A percentile compares a stretch with the other conserved stretches of the same genome.
Conservation (phyloP, 2,797 vertebrate species). For the Rhynchotus rufescens region DNA sequence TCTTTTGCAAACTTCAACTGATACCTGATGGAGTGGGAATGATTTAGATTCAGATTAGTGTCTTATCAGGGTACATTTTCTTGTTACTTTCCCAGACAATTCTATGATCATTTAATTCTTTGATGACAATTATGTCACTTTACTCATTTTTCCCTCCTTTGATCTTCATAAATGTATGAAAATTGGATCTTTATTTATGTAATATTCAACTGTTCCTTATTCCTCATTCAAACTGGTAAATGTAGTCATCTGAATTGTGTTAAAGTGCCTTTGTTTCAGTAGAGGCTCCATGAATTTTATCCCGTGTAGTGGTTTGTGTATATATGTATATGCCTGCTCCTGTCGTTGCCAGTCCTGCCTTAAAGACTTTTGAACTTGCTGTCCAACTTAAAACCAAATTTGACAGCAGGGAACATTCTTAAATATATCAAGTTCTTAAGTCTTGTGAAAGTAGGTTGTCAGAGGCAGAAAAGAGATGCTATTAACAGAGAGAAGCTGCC, state of each 20-base stretch:
- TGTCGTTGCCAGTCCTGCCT: slow-evolving; percentile 10
- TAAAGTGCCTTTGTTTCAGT: slow-evolving; percentile 4
- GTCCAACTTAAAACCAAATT: slow-evolving; percentile 48
- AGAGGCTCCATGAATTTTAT: neutral
- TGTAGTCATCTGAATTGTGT: neutral
- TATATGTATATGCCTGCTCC: neutral
- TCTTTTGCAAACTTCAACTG: neutral
- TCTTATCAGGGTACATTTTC: neutral
- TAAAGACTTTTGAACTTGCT: slow-evolving; percentile 63
- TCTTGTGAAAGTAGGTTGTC: slow-evolving; percentile 49
- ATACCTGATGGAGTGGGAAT: neutral
- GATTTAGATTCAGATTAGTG: neutral
- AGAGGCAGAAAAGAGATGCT: slow-evolving; percentile 47
- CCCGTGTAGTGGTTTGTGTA: neutral
- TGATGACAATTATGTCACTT: slow-evolving; percentile 27
- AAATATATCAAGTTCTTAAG: slow-evolving; percentile 35
- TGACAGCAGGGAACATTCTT: slow-evolving; percentile 56
- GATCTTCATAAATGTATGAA: slow-evolving; percentile 29
- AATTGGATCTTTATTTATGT: slow-evolving; percentile 43
- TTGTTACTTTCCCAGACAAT: slow-evolving; percentile 2
- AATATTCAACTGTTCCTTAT: slow-evolving; percentile 33
- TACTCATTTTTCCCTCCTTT: slow-evolving; percentile 9
- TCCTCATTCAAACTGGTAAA: slow-evolving; percentile 9
- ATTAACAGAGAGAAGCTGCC: slow-evolving; percentile 44
- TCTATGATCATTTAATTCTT: slow-evolving; percentile 29